phyloP scores from a whole-genome alignment of 2,888 invertebrate species.

The Synergus gifuensis region DNA sequence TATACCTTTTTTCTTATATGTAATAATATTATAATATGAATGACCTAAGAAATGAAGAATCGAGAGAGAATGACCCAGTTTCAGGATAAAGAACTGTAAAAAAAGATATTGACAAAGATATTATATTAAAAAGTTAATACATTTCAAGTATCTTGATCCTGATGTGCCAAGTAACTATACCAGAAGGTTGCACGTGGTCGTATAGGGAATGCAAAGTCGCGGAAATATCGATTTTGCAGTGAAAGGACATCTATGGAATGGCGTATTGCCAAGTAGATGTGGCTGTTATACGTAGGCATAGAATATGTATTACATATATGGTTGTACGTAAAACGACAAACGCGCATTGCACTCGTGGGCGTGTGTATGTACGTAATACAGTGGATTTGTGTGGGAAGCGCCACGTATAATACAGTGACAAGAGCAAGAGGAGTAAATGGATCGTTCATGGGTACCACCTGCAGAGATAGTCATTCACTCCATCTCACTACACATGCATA shows the following conservation, averaged over 20 bases:
- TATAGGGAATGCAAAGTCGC: conserved; percentile 47
- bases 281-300: conserved; percentile 45
- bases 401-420: not conserved
- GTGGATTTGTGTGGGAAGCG: conserved; percentile 2
- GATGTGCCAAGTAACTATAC: not conserved
- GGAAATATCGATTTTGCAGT: conserved; percentile 54
- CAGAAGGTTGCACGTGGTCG: conserved; percentile 48
- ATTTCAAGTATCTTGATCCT: not conserved
- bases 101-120: not conserved
- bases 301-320: not conserved
- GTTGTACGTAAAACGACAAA: conserved; percentile 16
- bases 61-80: not conserved
- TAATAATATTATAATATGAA: too few species aligned
- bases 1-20: too few species aligned
- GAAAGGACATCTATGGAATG: conserved; percentile 54
- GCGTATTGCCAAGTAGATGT: conserved; percentile 52
- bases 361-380: not conserved
- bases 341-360: not conserved
- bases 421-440: conserved; percentile 28
- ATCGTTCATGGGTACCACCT: conserved; percentile 40
- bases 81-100: not conserved
- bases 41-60: too few species aligned
- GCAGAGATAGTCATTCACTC: conserved; percentile 41
- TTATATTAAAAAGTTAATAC: not conserved
- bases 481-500: conserved; percentile 29